A percentile compares a stretch with the other conserved stretches of the same genome.
Evolutionary conservation across 2,113 vertebrate genomes (phyloP).

Genomic region (Phrynocephalus versicolor): DNA sequence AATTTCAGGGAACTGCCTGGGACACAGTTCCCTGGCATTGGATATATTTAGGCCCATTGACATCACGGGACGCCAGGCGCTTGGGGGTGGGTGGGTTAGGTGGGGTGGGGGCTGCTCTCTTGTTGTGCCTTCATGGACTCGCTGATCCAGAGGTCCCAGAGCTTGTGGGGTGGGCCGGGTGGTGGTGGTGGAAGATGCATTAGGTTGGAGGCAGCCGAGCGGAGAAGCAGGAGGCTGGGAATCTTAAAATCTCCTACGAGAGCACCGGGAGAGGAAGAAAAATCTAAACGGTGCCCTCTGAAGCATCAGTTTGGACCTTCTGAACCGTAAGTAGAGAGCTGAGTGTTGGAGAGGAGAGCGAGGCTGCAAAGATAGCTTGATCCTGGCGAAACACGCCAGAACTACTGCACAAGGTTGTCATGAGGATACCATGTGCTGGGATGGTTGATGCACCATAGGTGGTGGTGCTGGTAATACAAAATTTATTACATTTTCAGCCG

Average conservation of each 20-base stretch:
- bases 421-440: no score
- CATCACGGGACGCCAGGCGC: conserved; percentile 48
- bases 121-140: conserved; percentile 3
- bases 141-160: background rate
- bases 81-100: no score
- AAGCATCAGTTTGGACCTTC: background rate
- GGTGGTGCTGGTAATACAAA: no score
- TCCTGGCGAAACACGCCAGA: no score
- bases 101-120: background rate
- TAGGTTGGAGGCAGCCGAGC: background rate
- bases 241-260: fast-evolving
- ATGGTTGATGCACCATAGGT: no score
- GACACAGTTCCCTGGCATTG: conserved; percentile 42
- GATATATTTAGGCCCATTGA: conserved; percentile 72
- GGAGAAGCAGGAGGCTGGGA: background rate
- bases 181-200: background rate
- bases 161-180: no score
- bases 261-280: conserved; percentile 27
- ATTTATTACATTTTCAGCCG: no score
- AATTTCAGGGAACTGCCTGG: conserved; percentile 84
- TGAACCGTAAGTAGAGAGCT: background rate
- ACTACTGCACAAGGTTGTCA: no score
- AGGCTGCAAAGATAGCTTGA: no score
- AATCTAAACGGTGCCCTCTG: background rate
- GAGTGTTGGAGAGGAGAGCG: background rate